Percentiles rank a stretch among this genome's conserved stretches.
Evolutionary conservation across 2,113 vertebrate genomes (phyloP).

Genomic region (Apodemus speciosus): DNA sequence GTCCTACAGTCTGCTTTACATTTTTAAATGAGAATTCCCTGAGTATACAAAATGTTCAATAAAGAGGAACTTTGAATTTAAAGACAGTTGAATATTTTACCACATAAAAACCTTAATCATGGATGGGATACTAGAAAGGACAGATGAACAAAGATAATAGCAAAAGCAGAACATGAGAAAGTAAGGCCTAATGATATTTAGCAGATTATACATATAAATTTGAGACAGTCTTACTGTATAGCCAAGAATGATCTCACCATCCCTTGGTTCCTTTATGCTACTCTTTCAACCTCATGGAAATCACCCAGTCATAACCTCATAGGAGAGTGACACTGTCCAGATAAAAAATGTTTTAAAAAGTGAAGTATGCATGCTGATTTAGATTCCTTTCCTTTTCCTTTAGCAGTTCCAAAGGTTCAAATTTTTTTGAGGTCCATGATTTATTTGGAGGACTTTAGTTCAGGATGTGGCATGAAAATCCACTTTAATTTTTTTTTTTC

Average conservation of each 20-base stretch:
- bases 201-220: neutral
- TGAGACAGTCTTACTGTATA: neutral
- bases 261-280: no score
- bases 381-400: neutral
- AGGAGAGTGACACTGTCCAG: no score
- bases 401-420: neutral
- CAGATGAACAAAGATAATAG: neutral
- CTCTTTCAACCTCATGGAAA: no score
- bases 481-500: neutral
- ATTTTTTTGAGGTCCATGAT: neutral
- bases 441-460: neutral
- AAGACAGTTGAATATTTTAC: neutral
- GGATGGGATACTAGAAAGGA: neutral
- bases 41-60: neutral
- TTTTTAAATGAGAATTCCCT: neutral
- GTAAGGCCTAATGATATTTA: neutral
- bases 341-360: neutral
- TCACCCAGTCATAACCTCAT: no score
- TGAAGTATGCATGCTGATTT: neutral
- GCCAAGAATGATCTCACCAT: neutral
- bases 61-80: neutral
- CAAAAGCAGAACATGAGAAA: neutral
- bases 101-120: neutral
- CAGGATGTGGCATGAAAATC: neutral
- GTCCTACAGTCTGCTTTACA: neutral